These are phyloP conservation scores for Limnothrissa miodon DNA, from an alignment of 2,113 vertebrate species.

Conservation along the genomic window DNA sequence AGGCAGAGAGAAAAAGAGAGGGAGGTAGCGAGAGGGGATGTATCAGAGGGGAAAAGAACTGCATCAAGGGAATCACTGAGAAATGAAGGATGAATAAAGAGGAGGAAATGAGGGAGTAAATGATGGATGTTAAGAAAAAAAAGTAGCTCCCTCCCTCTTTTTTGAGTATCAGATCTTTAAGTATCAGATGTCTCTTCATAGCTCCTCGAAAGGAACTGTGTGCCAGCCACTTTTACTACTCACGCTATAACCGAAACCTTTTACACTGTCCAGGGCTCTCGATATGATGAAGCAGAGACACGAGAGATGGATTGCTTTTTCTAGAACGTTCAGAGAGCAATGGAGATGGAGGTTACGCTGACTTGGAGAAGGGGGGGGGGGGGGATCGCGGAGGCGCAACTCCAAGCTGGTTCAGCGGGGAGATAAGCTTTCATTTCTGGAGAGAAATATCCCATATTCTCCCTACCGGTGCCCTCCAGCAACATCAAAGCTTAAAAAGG, in stretches of 20 bases:
- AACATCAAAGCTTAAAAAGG: conserved; percentile 8
- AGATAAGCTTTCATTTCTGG: conserved; percentile 9
- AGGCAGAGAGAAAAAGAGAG: neutral
- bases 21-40: neutral
- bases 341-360: neutral
- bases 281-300: neutral
- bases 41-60: neutral
- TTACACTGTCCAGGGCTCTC: conserved; percentile 23
- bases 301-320: neutral
- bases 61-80: neutral
- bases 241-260: neutral
- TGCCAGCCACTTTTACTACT: conserved; percentile 26
- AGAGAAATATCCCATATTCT: conserved; percentile 10
- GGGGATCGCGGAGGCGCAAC: neutral
- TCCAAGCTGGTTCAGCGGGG: neutral
- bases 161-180: neutral
- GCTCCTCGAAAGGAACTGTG: neutral
- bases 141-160: neutral
- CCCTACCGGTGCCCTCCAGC: neutral
- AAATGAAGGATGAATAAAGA: neutral
- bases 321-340: neutral
- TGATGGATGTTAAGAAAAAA: conserved; percentile 10
- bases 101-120: neutral
- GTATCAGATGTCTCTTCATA: conserved; percentile 6
- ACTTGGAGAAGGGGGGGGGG: neutral